Evolutionary conservation across 2,113 vertebrate species (phyloP), one percentile per base, ranked within the genome.

Genomic region (Archilochus colubris): DNA sequence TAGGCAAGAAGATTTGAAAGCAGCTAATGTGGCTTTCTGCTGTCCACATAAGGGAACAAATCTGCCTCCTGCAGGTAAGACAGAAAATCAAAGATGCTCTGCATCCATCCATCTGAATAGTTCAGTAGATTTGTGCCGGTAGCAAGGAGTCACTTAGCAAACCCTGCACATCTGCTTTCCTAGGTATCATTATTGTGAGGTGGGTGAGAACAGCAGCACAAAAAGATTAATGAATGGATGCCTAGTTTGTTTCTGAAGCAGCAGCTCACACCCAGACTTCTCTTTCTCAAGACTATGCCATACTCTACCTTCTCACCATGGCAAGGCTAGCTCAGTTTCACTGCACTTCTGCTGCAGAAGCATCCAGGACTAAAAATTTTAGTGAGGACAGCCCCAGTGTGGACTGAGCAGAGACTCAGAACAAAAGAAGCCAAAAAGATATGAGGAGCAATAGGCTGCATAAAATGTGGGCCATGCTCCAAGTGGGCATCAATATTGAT

Each of bases 131-230:
- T 40, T 40, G 11, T 40, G 40, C 40, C 40, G 48, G 76, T 25
- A 75, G 55, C 33, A 68, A 57, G 50, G 30, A 62, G 54, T 17
- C 54, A 59, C 30, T 33, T 0, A 20, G 53, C 21, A 55, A 44
- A 79, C 19, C 25, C 44, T 58, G 27, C 28, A 46, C 33, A 43
- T 62, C 33, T 62, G 61, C 40, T 51, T 57, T 67, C 48, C 59
- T 30, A 55, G 15, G 19, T 43, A 68, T 16, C 20, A 3, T 12
- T 20, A 75, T n/a, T 48, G 23, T 0, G 0, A 77, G 44, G 10
- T 81, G 30, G 18, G 11, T 30, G 55, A 54, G 31, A 80, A 55
- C 12, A 13, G 38, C 11, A 81, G 7, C 44, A 33, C 24, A 87
- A 36, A 36, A 73, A 51, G 18, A 40, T 40, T 70, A 55, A 18